Conservation (phyloP, 1,140 invertebrate species). For the Neodiprion pinetum region DNA sequence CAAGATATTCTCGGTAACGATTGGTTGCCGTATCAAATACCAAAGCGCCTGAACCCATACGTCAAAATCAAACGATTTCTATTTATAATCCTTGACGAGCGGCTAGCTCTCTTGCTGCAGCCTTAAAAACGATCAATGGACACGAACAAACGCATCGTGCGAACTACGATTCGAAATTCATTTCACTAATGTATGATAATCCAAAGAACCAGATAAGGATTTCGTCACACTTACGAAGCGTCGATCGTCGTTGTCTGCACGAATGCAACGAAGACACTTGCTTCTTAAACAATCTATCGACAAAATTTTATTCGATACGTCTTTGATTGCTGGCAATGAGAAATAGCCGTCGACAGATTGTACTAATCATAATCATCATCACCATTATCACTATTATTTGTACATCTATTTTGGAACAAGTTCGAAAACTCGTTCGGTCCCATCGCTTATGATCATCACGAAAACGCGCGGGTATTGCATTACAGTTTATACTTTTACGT, state of each 20-base stretch:
- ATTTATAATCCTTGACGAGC: slow-evolving; percentile 48
- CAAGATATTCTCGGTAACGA: slow-evolving; percentile 1
- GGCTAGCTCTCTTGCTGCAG: neutral
- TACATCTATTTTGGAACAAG: neutral
- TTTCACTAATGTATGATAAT: neutral
- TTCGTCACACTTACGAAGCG: too few species aligned
- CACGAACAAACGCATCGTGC: neutral
- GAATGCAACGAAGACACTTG: too few species aligned
- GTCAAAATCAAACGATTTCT: slow-evolving; percentile 55
- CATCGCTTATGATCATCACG: neutral
- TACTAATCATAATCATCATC: too few species aligned
- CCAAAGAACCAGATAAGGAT: neutral
- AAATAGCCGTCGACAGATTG: too few species aligned
- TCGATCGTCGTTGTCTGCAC: too few species aligned
- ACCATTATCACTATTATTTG: too few species aligned
- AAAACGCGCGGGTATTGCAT: neutral
- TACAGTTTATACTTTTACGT: neutral
- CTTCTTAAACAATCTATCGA: too few species aligned
- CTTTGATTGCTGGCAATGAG: too few species aligned
- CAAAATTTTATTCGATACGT: too few species aligned
- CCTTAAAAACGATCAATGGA: neutral
- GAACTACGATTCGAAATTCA: neutral
- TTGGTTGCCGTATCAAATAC: neutral
- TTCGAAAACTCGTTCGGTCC: neutral
- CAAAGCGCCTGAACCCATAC: slow-evolving; percentile 32